phyloP scores from a whole-genome alignment of 2,888 invertebrate genomes.

The Aelia acuminata region DNA sequence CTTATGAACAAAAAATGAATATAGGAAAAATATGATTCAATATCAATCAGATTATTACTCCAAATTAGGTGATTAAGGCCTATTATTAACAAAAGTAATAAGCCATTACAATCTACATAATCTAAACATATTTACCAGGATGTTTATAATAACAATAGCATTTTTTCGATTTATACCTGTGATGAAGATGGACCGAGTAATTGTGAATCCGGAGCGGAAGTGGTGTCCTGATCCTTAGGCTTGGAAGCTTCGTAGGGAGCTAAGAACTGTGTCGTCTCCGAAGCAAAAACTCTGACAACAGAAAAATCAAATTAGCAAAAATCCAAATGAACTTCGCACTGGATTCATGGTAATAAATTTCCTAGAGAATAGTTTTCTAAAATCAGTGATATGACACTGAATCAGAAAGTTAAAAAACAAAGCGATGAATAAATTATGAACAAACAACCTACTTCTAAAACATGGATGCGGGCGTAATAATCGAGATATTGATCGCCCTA shows the following conservation, averaged over 20 bases:
- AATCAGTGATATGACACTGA: background rate
- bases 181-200: slow-evolving; percentile 50
- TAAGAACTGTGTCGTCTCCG: slow-evolving; percentile 81
- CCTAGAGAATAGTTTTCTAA: background rate
- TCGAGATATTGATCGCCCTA: too few species aligned
- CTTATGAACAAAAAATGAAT: too few species aligned
- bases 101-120: background rate
- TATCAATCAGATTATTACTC: background rate
- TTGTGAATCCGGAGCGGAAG: background rate
- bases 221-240: slow-evolving; percentile 63
- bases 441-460: background rate
- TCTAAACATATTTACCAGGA: background rate
- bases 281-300: slow-evolving; percentile 77
- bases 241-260: slow-evolving; percentile 80
- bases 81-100: background rate
- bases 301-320: slow-evolving; percentile 52
- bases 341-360: background rate
- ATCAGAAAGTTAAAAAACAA: background rate
- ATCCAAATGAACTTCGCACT: background rate
- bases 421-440: background rate
- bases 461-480: too few species aligned
- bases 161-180: slow-evolving; percentile 50
- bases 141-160: background rate
- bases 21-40: background rate
- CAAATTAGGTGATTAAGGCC: background rate